These are phyloP conservation scores for Todus mexicanus DNA, from an alignment of 2,797 vertebrate species.

Conservation along the genomic window DNA sequence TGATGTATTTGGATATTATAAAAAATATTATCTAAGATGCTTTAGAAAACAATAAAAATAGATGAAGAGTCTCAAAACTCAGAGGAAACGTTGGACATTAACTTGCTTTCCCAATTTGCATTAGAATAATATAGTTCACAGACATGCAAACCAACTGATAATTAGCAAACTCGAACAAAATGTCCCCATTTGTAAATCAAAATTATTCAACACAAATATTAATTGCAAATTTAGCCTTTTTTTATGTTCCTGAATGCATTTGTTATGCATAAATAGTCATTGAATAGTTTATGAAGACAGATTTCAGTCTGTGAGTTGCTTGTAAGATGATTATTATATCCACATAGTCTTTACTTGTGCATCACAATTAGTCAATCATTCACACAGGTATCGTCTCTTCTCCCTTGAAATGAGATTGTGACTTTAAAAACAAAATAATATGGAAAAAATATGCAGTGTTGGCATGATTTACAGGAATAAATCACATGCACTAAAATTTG, in stretches of 20 bases:
- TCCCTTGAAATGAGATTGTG: background rate
- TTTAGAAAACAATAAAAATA: background rate
- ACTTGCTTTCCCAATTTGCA: background rate
- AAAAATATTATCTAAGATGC: background rate
- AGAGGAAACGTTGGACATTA: background rate
- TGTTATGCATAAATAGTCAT: slow-evolving; percentile 45
- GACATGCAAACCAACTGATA: background rate
- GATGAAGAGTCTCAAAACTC: background rate
- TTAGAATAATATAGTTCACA: background rate
- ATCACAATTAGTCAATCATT: background rate
- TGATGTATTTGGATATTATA: too few relatives aligned
- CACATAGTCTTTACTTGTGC: background rate
- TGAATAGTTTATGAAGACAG: background rate
- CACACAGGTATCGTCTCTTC: background rate
- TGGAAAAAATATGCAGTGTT: background rate
- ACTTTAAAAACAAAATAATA: background rate
- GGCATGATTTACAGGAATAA: background rate
- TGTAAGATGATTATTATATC: background rate
- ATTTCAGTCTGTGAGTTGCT: background rate
- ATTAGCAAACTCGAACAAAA: slow-evolving; percentile 41
- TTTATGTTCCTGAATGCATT: slow-evolving; percentile 14
- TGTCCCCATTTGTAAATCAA: background rate
- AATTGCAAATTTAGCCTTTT: slow-evolving; percentile 48
- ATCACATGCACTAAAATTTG: slow-evolving; percentile 1
- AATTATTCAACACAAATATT: slow-evolving; percentile 39